Percentiles rank a stretch among this genome's conserved stretches.
phyloP scores from a whole-genome alignment of 2,797 vertebrate genomes.

The Smutsia gigantea region DNA sequence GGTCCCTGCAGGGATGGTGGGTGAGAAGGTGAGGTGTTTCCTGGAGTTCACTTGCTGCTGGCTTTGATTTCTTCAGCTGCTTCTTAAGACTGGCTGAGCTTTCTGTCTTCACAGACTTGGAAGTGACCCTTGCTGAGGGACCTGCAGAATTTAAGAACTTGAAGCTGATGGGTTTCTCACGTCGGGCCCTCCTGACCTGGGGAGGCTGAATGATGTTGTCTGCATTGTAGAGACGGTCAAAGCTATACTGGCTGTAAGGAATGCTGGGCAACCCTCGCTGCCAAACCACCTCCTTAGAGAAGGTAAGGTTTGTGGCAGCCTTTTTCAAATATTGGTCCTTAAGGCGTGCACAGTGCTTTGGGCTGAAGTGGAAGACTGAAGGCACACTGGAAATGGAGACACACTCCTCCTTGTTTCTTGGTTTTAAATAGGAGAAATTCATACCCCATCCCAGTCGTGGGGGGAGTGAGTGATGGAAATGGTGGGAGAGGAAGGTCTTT shows the following conservation, averaged over 20 bases:
- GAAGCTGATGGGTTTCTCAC: constrained; percentile 12
- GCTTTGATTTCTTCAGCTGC: constrained; percentile 16
- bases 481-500: not conserved
- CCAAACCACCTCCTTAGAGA: constrained; percentile 86
- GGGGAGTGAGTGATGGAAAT: not conserved
- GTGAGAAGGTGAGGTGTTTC: not conserved
- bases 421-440: not conserved
- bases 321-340: constrained; percentile 81
- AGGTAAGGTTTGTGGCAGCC: constrained; percentile 80
- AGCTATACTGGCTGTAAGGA: constrained; percentile 80
- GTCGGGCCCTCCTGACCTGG: not conserved
- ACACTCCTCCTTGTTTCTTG: not conserved
- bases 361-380: not conserved
- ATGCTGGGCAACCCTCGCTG: constrained; percentile 80
- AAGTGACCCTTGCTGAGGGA: not conserved
- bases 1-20: not conserved
- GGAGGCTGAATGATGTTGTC: constrained; percentile 62
- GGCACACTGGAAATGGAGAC: not conserved
- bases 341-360: not conserved
- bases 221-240: constrained; percentile 81
- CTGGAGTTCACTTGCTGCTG: not conserved
- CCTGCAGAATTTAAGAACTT: not conserved
- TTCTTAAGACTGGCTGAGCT: not conserved
- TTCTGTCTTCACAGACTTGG: not conserved
- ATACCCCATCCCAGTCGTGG: constrained; percentile 53